phyloP scores from a whole-genome alignment of 2,797 vertebrate species.

The Enteromius radiatus region DNA sequence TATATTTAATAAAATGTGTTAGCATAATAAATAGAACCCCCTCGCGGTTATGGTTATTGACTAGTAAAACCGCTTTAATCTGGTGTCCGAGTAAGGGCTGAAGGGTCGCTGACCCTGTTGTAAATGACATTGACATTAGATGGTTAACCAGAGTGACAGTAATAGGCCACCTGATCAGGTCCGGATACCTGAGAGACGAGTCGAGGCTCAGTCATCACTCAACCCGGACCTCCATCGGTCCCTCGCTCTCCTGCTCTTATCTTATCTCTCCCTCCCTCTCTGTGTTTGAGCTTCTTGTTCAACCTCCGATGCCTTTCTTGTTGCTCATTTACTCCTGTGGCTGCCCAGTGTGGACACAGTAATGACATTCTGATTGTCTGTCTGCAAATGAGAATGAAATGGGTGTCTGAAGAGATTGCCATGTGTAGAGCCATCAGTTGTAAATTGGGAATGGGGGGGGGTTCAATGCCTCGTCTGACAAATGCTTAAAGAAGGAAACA shows the following conservation, averaged over 20 bases:
- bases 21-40: neutral
- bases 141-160: slow-evolving; percentile 59
- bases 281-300: slow-evolving; percentile 65
- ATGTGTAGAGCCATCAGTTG: slow-evolving; percentile 78
- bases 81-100: slow-evolving; percentile 6
- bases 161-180: slow-evolving; percentile 72
- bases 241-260: slow-evolving; percentile 58
- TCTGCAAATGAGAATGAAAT: slow-evolving; percentile 99
- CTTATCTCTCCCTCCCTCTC: neutral
- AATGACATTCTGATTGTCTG: slow-evolving; percentile 99
- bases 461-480: slow-evolving; percentile 69
- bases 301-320: slow-evolving; percentile 81
- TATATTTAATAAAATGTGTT: neutral
- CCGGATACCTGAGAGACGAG: slow-evolving; percentile 77
- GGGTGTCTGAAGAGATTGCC: slow-evolving; percentile 87
- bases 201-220: slow-evolving; percentile 59
- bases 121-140: slow-evolving; percentile 71
- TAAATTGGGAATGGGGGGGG: slow-evolving; percentile 70
- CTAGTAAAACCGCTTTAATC: neutral
- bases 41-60: too few species aligned
- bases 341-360: slow-evolving; percentile 89
- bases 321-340: slow-evolving; percentile 93
- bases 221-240: slow-evolving; percentile 62
- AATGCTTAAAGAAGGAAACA: slow-evolving; percentile 73
- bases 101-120: slow-evolving; percentile 29